Conservation (phyloP, 2,888 invertebrate genomes). For the Conus canariensis region DNA sequence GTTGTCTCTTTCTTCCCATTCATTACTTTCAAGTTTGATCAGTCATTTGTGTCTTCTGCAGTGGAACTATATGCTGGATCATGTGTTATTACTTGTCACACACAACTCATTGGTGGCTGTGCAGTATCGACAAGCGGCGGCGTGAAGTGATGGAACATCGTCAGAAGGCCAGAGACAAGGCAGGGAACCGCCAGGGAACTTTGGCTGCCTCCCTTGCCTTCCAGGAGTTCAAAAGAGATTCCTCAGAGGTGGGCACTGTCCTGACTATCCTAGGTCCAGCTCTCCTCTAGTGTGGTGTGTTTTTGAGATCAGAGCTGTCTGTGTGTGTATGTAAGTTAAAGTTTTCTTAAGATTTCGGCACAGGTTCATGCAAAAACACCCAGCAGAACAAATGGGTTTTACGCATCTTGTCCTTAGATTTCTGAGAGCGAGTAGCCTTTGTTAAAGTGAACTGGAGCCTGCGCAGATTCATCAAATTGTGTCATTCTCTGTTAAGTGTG, state of each 20-base stretch:
- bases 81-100: no score
- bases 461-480: no score
- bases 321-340: neutral
- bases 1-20: no score
- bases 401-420: no score
- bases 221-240: conserved; percentile 95
- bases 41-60: no score
- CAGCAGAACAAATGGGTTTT: no score
- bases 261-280: conserved; percentile 61
- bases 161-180: conserved; percentile 84
- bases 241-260: conserved; percentile 85
- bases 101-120: neutral
- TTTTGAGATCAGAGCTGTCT: neutral
- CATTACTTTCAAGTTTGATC: no score
- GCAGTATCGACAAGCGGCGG: conserved; percentile 82
- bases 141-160: conserved; percentile 88
- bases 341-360: neutral
- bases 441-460: no score
- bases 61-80: no score
- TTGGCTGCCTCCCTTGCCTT: conserved; percentile 92
- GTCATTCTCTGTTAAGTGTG: no score
- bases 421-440: no score
- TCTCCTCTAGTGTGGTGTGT: conserved; percentile 79
- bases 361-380: no score
- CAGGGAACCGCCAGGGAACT: conserved; percentile 86